Percentiles rank a stretch among this genome's conserved stretches.
Conservation (phyloP, 2,797 vertebrate species). For the Parauchenoglanis punctatus region DNA sequence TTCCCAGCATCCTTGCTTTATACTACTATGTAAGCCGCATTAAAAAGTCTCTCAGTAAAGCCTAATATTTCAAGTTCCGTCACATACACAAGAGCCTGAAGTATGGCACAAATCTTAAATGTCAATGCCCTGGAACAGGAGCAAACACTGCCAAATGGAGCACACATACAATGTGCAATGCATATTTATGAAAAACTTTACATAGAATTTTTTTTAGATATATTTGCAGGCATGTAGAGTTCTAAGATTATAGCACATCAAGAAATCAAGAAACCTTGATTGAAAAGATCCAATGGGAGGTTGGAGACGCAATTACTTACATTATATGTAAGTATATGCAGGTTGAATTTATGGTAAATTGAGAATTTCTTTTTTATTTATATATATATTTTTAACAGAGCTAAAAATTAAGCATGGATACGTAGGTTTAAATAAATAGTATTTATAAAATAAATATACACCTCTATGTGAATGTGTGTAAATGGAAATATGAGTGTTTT, state of each 20-base stretch:
- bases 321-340: not conserved
- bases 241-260: not conserved
- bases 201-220: slow-evolving; percentile 31
- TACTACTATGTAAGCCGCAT: slow-evolving; percentile 35
- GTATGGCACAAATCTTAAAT: slow-evolving; percentile 63
- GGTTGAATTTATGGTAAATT: not conserved
- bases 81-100: slow-evolving; percentile 57
- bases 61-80: slow-evolving; percentile 57
- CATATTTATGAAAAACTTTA: slow-evolving; percentile 53
- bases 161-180: slow-evolving; percentile 34
- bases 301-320: not conserved
- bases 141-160: slow-evolving; percentile 50
- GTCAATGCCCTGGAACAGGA: slow-evolving; percentile 52
- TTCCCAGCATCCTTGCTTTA: slow-evolving; percentile 24
- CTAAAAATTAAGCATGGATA: not conserved
- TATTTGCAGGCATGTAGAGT: slow-evolving; percentile 14
- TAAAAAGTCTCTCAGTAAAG: slow-evolving; percentile 45
- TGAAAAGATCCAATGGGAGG: not conserved
- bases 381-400: not conserved
- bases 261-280: not conserved
- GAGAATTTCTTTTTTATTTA: not conserved
- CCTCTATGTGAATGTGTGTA: slow-evolving; percentile 3
- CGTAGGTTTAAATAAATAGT: not conserved
- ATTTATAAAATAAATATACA: not conserved
- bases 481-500: slow-evolving; percentile 25